phyloP scores from a whole-genome alignment of 2,797 vertebrate genomes.

The Orientallactaga sibirica region DNA sequence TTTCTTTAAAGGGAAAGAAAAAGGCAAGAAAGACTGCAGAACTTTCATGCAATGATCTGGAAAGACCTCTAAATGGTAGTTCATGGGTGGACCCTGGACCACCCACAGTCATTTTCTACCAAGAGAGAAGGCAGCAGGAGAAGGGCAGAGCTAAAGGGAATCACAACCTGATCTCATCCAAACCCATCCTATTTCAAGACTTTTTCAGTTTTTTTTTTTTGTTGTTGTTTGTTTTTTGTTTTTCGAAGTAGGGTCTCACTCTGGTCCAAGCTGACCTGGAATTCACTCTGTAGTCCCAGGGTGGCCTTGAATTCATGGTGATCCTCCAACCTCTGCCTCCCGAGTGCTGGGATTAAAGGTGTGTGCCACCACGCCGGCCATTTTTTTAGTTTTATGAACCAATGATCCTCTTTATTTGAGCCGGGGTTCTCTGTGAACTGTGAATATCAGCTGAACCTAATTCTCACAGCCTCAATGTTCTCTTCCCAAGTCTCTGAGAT shows the following conservation, averaged over 20 bases:
- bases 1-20: constrained; percentile 50
- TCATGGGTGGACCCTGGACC: background rate
- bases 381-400: constrained; percentile 7
- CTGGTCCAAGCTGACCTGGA: too few species aligned
- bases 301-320: too few species aligned
- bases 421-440: background rate
- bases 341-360: too few species aligned
- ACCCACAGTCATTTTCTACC: background rate
- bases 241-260: too few species aligned
- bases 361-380: background rate
- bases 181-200: background rate
- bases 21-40: background rate
- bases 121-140: background rate
- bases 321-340: too few species aligned
- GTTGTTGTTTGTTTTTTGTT: too few species aligned
- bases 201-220: background rate
- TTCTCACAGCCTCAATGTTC: background rate
- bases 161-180: background rate
- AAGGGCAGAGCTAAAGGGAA: background rate
- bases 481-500: background rate
- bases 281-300: too few species aligned
- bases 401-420: background rate
- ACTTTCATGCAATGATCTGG: background rate
- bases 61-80: background rate
- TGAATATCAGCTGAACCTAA: background rate